Evolutionary conservation across 2,797 vertebrate species (phyloP).

Genomic region (Muscicapa striata): DNA sequence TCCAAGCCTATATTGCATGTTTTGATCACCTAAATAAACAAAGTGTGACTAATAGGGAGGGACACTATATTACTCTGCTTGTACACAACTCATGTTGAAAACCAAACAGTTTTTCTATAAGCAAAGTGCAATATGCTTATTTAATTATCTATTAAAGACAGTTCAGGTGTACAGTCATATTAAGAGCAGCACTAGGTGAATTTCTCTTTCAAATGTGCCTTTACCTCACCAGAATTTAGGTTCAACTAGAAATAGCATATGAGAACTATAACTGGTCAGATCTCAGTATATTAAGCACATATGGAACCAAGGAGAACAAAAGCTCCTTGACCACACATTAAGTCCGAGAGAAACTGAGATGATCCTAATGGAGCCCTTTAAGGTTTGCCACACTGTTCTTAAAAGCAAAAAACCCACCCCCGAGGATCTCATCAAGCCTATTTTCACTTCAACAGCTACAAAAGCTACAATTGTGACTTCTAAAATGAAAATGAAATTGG

Average conservation of each 20-base stretch:
- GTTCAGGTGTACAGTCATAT: neutral
- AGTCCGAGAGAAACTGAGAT: neutral
- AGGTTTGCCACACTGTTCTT: neutral
- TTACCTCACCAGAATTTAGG: neutral
- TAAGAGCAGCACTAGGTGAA: neutral
- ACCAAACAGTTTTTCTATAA: neutral
- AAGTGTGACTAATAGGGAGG: neutral
- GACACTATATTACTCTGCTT: neutral
- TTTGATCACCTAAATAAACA: neutral
- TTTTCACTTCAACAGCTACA: neutral
- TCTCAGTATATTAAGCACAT: neutral
- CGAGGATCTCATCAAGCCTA: neutral
- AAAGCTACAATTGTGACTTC: neutral
- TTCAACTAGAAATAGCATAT: neutral
- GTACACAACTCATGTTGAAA: neutral
- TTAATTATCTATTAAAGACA: neutral
- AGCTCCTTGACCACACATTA: neutral
- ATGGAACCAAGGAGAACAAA: neutral
- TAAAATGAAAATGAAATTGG: neutral
- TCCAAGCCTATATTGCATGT: neutral
- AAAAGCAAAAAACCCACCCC: neutral
- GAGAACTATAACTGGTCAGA: neutral
- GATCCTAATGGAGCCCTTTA: neutral
- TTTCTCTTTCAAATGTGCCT: neutral
- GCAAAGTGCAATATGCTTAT: neutral